These are phyloP conservation scores for Leguminivora glycinivorella DNA, from an alignment of 1,140 invertebrate genomes.

Conservation along the genomic window DNA sequence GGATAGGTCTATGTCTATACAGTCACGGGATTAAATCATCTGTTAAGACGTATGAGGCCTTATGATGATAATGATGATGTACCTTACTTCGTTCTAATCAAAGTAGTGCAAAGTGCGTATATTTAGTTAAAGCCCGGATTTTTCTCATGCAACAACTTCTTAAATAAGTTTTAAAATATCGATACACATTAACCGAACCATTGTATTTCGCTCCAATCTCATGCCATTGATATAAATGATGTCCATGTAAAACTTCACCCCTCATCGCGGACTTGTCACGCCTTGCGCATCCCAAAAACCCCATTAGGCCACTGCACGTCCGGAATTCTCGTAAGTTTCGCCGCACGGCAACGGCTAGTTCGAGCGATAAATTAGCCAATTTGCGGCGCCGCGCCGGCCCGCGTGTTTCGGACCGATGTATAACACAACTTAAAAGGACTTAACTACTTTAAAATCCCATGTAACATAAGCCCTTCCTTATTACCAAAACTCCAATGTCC, in stretches of 20 bases:
- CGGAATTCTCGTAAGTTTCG: slow-evolving; percentile 26
- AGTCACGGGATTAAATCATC: too few species aligned
- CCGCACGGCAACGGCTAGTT: slow-evolving; percentile 34
- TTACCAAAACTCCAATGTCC: slow-evolving; percentile 32
- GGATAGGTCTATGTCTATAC: too few species aligned
- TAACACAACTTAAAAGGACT: not conserved
- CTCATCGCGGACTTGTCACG: not conserved
- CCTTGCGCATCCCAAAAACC: slow-evolving; percentile 4
- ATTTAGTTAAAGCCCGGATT: too few species aligned
- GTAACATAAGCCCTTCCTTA: not conserved
- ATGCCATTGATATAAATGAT: not conserved
- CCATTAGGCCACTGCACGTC: slow-evolving; percentile 6
- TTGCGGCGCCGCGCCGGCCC: slow-evolving; percentile 41
- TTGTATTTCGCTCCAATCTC: too few species aligned
- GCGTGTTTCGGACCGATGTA: slow-evolving; percentile 33
- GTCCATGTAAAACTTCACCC: not conserved
- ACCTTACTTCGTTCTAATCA: too few species aligned
- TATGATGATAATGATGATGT: too few species aligned
- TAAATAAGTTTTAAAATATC: too few species aligned
- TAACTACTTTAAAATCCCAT: not conserved
- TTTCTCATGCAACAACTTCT: too few species aligned
- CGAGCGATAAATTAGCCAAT: slow-evolving; percentile 56
- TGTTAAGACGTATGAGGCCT: too few species aligned
- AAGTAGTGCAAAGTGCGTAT: too few species aligned
- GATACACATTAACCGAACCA: too few species aligned